Percentiles rank a stretch among this genome's conserved stretches.
Evolutionary conservation across 1,140 invertebrate species (phyloP).

Genomic region (Pentalonia nigronervosa): DNA sequence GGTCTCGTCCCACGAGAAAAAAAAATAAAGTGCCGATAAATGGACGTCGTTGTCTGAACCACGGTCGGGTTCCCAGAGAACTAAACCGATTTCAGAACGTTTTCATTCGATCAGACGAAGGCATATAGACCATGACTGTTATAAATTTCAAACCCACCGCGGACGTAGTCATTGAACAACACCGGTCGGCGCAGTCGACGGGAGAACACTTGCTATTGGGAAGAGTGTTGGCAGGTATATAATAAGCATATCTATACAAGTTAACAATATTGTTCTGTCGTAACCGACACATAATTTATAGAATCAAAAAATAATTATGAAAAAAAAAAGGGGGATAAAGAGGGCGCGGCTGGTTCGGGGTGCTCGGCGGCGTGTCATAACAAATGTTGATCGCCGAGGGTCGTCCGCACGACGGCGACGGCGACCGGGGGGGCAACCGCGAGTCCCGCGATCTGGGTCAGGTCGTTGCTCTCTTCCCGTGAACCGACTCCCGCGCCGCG

Average conservation of each 20-base stretch:
- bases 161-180: neutral
- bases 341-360: neutral
- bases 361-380: neutral
- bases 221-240: slow-evolving; percentile 48
- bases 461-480: slow-evolving; percentile 48
- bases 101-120: neutral
- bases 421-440: neutral
- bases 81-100: neutral
- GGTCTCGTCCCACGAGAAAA: neutral
- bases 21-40: neutral
- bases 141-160: slow-evolving; percentile 54
- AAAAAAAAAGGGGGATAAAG: neutral
- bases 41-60: neutral
- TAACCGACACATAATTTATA: neutral
- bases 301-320: neutral
- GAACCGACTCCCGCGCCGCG: slow-evolving; percentile 37
- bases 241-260: neutral
- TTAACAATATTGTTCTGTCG: neutral
- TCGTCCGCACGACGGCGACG: neutral
- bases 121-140: slow-evolving; percentile 16
- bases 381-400: neutral
- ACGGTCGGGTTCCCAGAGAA: neutral
- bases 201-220: slow-evolving; percentile 45
- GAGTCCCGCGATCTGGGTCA: slow-evolving; percentile 36
- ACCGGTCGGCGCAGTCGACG: slow-evolving; percentile 16